Percentiles rank a stretch among this genome's conserved stretches.
phyloP scores from a whole-genome alignment of 2,888 invertebrate species.

The Tiliacea aurago region DNA sequence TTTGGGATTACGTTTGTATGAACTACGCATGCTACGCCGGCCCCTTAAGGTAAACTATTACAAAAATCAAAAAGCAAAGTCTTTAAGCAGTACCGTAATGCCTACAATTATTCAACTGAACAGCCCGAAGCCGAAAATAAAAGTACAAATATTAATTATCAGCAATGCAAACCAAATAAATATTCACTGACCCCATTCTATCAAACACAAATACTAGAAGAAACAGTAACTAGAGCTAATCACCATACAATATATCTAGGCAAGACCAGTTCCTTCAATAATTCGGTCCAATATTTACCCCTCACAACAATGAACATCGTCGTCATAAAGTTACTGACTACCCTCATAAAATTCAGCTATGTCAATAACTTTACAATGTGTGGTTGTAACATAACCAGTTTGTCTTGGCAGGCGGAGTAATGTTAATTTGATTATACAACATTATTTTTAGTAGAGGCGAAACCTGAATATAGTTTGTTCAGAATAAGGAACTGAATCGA shows the following conservation, averaged over 20 bases:
- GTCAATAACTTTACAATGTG: slow-evolving; percentile 34
- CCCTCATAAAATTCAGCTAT: slow-evolving; percentile 22
- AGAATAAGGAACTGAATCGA: no score
- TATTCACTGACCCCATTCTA: background rate
- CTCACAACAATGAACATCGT: background rate
- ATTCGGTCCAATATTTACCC: slow-evolving; percentile 34
- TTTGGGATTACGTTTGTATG: no score
- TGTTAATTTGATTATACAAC: no score
- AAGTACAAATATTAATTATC: background rate
- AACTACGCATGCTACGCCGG: no score
- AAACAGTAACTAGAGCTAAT: background rate
- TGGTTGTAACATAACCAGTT: slow-evolving; percentile 8
- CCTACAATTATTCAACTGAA: background rate
- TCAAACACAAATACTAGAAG: slow-evolving; percentile 2
- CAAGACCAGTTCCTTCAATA: background rate
- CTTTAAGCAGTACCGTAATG: background rate
- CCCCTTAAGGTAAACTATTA: no score
- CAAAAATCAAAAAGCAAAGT: no score
- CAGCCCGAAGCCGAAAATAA: background rate
- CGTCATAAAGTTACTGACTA: slow-evolving; percentile 32
- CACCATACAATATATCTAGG: slow-evolving; percentile 28
- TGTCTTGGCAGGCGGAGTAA: background rate
- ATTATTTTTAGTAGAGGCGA: no score
- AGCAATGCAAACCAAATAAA: background rate
- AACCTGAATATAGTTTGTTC: no score